These are phyloP conservation scores for Luperina testacea DNA, from an alignment of 2,888 invertebrate species.

Conservation along the genomic window DNA sequence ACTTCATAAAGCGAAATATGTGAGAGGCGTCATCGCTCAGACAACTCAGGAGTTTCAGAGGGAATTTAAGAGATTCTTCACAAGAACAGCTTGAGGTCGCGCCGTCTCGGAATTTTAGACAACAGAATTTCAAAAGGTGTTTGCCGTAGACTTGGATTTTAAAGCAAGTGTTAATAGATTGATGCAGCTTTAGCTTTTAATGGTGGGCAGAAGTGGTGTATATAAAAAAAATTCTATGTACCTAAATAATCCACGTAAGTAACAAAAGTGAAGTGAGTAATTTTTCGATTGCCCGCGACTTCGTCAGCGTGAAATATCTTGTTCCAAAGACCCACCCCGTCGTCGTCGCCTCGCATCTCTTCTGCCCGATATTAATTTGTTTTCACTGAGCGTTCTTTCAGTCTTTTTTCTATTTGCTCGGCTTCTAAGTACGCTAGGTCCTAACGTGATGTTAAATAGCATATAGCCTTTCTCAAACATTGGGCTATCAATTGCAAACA, in stretches of 20 bases:
- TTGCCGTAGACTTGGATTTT: conserved; percentile 2
- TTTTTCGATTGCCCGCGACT: neutral
- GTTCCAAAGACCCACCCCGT: too few relatives aligned
- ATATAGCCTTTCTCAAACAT: too few relatives aligned
- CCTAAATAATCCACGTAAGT: too few relatives aligned
- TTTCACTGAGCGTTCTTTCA: too few relatives aligned
- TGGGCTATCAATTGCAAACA: too few relatives aligned
- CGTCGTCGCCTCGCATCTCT: too few relatives aligned
- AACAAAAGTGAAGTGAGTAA: neutral
- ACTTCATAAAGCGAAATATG: conserved; percentile 78
- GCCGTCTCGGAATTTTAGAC: conserved; percentile 27
- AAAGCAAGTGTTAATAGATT: conserved; percentile 12
- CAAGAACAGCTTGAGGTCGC: conserved; percentile 30
- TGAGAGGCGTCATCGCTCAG: conserved; percentile 76
- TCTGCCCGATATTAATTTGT: too few relatives aligned
- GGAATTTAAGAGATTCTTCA: conserved; percentile 63
- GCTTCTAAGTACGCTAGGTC: too few relatives aligned
- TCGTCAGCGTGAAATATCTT: too few relatives aligned
- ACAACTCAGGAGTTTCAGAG: conserved; percentile 73
- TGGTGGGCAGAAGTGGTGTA: neutral
- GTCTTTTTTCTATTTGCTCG: too few relatives aligned
- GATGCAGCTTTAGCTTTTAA: conserved; percentile 11
- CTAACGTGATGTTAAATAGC: too few relatives aligned
- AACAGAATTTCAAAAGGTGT: conserved; percentile 14
- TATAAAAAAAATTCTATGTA: neutral